phyloP scores from a whole-genome alignment of 2,888 invertebrate species.

The Watsonalla binaria region DNA sequence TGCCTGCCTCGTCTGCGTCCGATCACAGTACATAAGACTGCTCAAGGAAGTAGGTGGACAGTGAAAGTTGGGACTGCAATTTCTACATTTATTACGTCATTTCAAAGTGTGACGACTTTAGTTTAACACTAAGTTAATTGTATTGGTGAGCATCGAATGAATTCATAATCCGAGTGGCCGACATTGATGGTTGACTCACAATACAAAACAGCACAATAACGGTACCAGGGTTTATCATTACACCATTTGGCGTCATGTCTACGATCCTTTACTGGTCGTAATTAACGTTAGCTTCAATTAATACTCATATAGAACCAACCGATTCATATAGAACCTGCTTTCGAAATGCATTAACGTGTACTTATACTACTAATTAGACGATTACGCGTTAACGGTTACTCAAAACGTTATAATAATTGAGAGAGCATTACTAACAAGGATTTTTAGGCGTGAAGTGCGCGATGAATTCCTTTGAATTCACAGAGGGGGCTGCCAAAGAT shows the following conservation, averaged over 20 bases:
- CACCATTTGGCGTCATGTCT: conserved; percentile 10
- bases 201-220: conserved; percentile 1
- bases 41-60: conserved; percentile 10
- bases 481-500: conserved; percentile 36
- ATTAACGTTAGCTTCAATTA: conserved; percentile 11
- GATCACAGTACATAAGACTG: conserved; percentile 3
- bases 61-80: conserved; percentile 22
- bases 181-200: not conserved
- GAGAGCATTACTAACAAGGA: too few relatives aligned
- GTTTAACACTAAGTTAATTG: not conserved
- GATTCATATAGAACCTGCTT: too few relatives aligned
- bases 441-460: too few relatives aligned
- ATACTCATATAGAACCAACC: too few relatives aligned
- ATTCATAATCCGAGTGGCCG: not conserved
- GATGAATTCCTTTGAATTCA: too few relatives aligned
- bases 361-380: too few relatives aligned
- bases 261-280: conserved; percentile 11
- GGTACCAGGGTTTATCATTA: conserved; percentile 6
- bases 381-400: conserved; percentile 34
- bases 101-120: conserved; percentile 5
- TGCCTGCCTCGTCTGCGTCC: conserved; percentile 3
- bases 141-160: not conserved
- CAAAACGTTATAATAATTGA: too few relatives aligned
- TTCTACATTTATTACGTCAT: conserved; percentile 13
- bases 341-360: too few relatives aligned